Evolutionary conservation across 2,888 invertebrate species (phyloP), one percentile per base, ranked within the genome.

Genomic region (Lasioglossum zephyrum): DNA sequence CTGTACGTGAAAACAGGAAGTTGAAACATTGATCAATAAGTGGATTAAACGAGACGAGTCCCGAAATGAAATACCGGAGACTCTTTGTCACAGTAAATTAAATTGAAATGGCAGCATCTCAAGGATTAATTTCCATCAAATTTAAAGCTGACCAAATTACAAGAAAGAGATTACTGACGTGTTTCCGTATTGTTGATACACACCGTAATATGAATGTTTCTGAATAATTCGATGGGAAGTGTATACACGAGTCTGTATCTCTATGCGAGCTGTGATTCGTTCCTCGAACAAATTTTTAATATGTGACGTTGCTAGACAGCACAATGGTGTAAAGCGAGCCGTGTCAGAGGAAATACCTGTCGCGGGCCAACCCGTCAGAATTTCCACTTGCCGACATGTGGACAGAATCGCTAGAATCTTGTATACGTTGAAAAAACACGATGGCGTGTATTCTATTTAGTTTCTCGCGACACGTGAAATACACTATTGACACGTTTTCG

Each of bases 321-420:
- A 8, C n/a, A 31, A 3, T 13, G 53, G 31, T 79, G 31, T 63
- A 66, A 73, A 79, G 39, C 1, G 22, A 47, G 31, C 18, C 41
- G 26, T 44, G 69, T 69, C 47, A 11, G 13, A 31, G 16, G n/a
- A 69, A 53, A 4, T 77, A 73, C 18, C 16, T 11, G 31, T 49
- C 16, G 31, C 31, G 16, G 31, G 57, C 4, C n/a, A 13, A 31
- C 2, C 6, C 73, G 53, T 22, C 72, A 18, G 49, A 53, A 31
- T 39, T 63, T 41, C 70, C 11, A 22, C 13, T 6, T n/a, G 76
- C 22, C 31, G 74, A 70, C 80, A 77, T 13, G n/a, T 70, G 72
- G 69, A 66, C 36, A 39, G 81, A 57, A 70, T 22, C n/a, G 26
- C n/a, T 73, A 36, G 9, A 2, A n/a, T n/a, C 18, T 26, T 74